A percentile compares a stretch with the other conserved stretches of the same genome.
phyloP scores from a whole-genome alignment of 2,797 vertebrate genomes.

The Tokudaia muenninki region DNA sequence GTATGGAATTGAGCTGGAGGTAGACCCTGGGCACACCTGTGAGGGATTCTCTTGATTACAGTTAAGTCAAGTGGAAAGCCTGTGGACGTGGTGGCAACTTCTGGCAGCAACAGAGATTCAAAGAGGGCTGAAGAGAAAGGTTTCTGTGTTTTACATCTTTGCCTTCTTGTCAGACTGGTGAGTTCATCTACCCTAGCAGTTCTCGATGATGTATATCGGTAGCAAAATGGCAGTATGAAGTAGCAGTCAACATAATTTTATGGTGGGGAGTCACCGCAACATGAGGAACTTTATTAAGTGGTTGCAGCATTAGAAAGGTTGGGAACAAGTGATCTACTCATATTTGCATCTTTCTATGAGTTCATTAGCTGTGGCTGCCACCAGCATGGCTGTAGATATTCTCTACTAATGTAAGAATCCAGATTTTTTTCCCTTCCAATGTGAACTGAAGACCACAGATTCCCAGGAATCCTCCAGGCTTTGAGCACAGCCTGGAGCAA shows the following conservation, averaged over 20 bases:
- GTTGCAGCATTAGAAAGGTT: not conserved
- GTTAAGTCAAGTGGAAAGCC: not conserved
- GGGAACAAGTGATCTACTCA: not conserved
- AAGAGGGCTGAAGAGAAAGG: not conserved
- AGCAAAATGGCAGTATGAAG: not conserved
- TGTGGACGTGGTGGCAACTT: not conserved
- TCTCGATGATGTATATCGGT: not conserved
- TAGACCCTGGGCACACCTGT: no score
- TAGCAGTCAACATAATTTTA: not conserved
- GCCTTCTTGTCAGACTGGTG: not conserved
- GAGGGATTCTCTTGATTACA: not conserved
- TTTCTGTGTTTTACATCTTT: not conserved
- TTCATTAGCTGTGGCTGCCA: not conserved
- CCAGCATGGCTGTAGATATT: rapidly evolving
- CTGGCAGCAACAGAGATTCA: not conserved
- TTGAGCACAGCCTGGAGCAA: not conserved
- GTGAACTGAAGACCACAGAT: not conserved
- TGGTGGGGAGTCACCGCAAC: no score
- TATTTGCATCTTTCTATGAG: not conserved
- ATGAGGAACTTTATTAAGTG: not conserved
- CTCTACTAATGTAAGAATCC: not conserved
- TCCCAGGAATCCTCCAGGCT: not conserved
- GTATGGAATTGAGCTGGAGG: not conserved
- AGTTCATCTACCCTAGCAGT: not conserved
- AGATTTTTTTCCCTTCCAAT: not conserved